Evolutionary conservation across 1,140 invertebrate genomes (phyloP), one percentile per base, ranked within the genome.

Genomic region (Drosophila mayri): DNA sequence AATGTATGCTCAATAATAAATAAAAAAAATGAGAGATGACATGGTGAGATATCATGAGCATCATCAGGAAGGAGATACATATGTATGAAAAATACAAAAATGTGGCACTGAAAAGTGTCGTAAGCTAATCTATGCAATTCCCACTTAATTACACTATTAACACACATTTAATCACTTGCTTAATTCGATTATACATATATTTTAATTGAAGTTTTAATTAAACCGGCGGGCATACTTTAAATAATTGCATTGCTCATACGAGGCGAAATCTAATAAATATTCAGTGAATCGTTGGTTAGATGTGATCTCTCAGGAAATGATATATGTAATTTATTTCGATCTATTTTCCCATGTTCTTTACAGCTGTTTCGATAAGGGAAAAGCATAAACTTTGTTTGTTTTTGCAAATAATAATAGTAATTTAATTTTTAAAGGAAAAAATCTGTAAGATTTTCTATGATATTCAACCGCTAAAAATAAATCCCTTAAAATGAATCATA

Each of bases 161-260:
- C 32, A 46, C 64, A 58, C n/a, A 47, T 30, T 59, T 28, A 47
- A 72, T 71, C 10, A 59, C 50, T 58, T 58, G 35, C 30, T 35
- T 71, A 72, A 72, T 72, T 59, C 35, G 67, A 72, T 59, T 72
- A 71, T 41, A 71, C 18, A 35, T 68, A 71, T 25, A 35, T 68
- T 35, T 57, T 68, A 67, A 70, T 52, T 67, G 22, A 52, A 22
- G 37, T 66, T 66, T 22, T 64, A 44, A 63, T 66, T 63, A 30
- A 9, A 20, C 3, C 25, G 12, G 22, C 25, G 12, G 22, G 61
- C 50, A 65, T 40, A 32, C 16, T 66, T 9, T 18, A 14, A 38
- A 68, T 65, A 14, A 38, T 32, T 67, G n/a, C 58, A 64, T 64
- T 50, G 47, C 22, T 44, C 32, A 54, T 70, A 54, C 30, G 44